Base-by-base conservation (phyloP, 2,888 invertebrate species). In the Sinodicranocentrus sp. region DNA sequence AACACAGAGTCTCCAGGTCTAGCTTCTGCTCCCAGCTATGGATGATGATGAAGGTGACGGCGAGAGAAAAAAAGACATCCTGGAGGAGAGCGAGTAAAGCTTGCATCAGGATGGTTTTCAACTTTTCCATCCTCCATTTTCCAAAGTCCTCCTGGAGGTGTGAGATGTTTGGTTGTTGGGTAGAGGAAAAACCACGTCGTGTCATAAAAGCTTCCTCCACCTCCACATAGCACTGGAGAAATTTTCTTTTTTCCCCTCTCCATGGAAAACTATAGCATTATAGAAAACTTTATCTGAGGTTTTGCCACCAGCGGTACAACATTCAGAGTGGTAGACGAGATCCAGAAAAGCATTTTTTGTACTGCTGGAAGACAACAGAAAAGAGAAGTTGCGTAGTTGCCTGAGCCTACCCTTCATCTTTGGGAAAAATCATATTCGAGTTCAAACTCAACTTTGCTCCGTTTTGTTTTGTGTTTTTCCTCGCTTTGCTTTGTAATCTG, bases 301-400 rank as follows among this genome's bases (percentile, higher is more conserved):
- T 70, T 72, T 28, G 75, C 75, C 63, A 75, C 26, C 17, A 61
- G 75, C 75, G 19, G 75, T 48, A 63, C 75, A 75, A 75, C 63
- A 33, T 33, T 10, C 33, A 33, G 10, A 33, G 33, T n/a, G n/a
- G n/a, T n/a, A n/a, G n/a, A n/a, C n/a, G n/a, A n/a, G n/a, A n/a
- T n/a, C n/a, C n/a, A 33, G 33, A 33, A 33, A 33, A 33, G 33
- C 33, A 10, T 10, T 33, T 33, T 33, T 33, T n/a, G n/a, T 33
- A 33, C 33, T n/a, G 33, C 10, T 33, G 10, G 33, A 33, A 10
- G 10, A 33, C 33, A 33, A 33, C 3, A 33, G 10, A 33, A 33
- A 33, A 33, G 33, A 6, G 33, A 3, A 33, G 33, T 15, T 52
- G 52, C n/a, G 19, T 52, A 52, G 15, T 5, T 52, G 52, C n/a